phyloP scores from a whole-genome alignment of 2,113 vertebrate genomes.

The Python bivittatus region DNA sequence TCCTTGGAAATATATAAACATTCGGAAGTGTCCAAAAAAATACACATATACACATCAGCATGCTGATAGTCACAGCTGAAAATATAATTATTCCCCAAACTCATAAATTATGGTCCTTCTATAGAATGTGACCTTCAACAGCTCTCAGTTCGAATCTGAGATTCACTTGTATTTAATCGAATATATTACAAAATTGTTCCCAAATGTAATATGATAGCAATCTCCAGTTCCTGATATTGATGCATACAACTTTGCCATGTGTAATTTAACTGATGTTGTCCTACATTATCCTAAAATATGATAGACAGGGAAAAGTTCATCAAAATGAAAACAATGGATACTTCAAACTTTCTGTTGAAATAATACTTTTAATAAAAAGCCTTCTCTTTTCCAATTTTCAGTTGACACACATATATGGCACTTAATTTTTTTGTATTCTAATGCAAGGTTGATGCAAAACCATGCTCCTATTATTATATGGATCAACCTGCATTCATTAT shows the following conservation, averaged over 20 bases:
- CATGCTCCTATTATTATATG: background rate
- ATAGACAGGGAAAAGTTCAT: background rate
- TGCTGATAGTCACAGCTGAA: background rate
- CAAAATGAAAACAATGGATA: background rate
- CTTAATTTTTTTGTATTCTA: background rate
- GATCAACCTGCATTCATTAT: background rate
- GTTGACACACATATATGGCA: background rate
- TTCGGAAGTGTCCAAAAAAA: background rate
- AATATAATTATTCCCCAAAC: background rate
- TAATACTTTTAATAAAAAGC: background rate
- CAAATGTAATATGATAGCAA: background rate
- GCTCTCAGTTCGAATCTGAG: too few relatives aligned
- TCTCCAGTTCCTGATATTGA: background rate
- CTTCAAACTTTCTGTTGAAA: background rate
- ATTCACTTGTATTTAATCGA: background rate
- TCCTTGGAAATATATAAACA: background rate
- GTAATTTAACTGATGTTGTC: too few relatives aligned
- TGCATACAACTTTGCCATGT: background rate
- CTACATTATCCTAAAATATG: too few relatives aligned
- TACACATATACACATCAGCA: background rate
- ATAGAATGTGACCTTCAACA: too few relatives aligned
- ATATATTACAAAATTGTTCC: background rate
- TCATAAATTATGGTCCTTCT: too few relatives aligned
- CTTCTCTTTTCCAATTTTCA: background rate
- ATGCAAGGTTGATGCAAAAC: background rate